phyloP scores from a whole-genome alignment of 2,888 invertebrate genomes.

The Eupelmus urozonus region DNA sequence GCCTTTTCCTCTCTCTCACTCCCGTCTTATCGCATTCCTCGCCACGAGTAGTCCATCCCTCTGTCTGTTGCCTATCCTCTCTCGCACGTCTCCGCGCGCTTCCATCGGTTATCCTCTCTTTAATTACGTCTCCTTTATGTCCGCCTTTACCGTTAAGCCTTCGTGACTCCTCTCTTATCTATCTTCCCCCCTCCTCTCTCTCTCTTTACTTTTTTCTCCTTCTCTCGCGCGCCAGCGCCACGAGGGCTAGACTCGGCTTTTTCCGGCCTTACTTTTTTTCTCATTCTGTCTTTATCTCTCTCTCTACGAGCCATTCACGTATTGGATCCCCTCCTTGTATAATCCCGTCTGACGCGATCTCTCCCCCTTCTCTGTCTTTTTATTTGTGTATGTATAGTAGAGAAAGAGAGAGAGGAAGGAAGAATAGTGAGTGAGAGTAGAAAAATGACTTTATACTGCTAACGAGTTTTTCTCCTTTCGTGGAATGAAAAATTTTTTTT shows the following conservation, averaged over 20 bases:
- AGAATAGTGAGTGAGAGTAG: not conserved
- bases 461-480: slow-evolving; percentile 41
- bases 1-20: slow-evolving; percentile 9
- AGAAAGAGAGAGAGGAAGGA: not conserved
- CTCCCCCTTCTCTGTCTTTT: not conserved
- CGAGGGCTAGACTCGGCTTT: not conserved
- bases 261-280: slow-evolving; percentile 13
- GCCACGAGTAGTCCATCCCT: not conserved
- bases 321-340: slow-evolving; percentile 6
- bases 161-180: slow-evolving; percentile 56
- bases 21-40: slow-evolving; percentile 33
- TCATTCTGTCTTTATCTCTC: not conserved
- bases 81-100: slow-evolving; percentile 15
- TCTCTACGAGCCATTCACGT: slow-evolving; percentile 3
- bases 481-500: slow-evolving; percentile 14
- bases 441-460: slow-evolving; percentile 40
- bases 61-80: slow-evolving; percentile 14
- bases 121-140: slow-evolving; percentile 60
- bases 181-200: not conserved
- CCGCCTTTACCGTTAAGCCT: slow-evolving; percentile 49
- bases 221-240: not conserved
- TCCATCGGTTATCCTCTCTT: slow-evolving; percentile 43
- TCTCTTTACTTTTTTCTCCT: not conserved
- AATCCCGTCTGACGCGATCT: not conserved
- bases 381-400: not conserved